phyloP scores from a whole-genome alignment of 2,888 invertebrate genomes.

The Pterobdella sp. region DNA sequence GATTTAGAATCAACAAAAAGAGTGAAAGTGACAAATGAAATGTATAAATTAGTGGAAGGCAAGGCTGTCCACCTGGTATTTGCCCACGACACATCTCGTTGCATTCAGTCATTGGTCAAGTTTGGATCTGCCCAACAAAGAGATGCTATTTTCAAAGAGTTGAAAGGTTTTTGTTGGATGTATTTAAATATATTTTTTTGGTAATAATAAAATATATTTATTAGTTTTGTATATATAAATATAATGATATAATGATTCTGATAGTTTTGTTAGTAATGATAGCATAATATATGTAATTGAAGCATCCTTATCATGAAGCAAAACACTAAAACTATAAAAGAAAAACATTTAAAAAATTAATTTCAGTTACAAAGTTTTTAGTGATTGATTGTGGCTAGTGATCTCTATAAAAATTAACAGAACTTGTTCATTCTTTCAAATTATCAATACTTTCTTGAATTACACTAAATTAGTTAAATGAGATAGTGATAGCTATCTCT shows the following conservation, averaged over 20 bases:
- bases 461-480: not conserved
- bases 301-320: too few relatives aligned
- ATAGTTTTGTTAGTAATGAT: too few relatives aligned
- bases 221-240: too few relatives aligned
- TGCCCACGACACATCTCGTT: constrained; percentile 75
- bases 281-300: too few relatives aligned
- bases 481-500: not conserved
- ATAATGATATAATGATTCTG: too few relatives aligned
- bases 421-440: not conserved
- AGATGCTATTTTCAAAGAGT: constrained; percentile 63
- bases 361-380: too few relatives aligned
- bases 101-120: constrained; percentile 79
- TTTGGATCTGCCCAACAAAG: constrained; percentile 61
- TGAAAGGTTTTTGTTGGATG: constrained; percentile 63
- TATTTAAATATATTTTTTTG: too few relatives aligned
- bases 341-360: too few relatives aligned
- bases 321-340: too few relatives aligned
- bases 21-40: constrained; percentile 48
- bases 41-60: constrained; percentile 49
- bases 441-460: not conserved
- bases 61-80: constrained; percentile 61
- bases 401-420: not conserved
- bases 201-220: too few relatives aligned
- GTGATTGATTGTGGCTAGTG: too few relatives aligned
- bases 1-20: constrained; percentile 37